Percentiles rank a stretch among this genome's conserved stretches.
Evolutionary conservation across 2,113 vertebrate genomes (phyloP).

Genomic region (Hyaena hyaena): DNA sequence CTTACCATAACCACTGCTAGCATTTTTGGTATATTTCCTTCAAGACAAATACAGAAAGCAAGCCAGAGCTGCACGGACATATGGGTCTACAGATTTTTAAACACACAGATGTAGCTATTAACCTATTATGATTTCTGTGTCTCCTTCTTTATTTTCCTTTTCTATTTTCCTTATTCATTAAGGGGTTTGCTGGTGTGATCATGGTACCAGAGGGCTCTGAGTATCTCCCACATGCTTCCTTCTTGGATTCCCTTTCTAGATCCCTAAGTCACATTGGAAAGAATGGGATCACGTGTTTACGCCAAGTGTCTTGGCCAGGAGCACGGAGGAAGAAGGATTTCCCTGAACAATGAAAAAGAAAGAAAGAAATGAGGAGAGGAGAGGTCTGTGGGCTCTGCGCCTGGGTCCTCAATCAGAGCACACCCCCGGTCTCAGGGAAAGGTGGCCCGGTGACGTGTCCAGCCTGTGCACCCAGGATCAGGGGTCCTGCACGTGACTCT

Average conservation of each 20-base stretch:
- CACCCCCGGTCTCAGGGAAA: no score
- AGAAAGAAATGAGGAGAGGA: neutral
- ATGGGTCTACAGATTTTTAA: neutral
- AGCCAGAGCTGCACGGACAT: neutral
- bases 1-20: no score
- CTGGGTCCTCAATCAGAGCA: neutral
- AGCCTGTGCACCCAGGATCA: fast-evolving
- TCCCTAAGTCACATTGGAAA: neutral
- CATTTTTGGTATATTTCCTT: neutral
- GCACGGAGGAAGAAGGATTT: neutral
- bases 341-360: neutral
- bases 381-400: no score
- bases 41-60: neutral
- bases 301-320: neutral
- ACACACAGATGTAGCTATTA: no score
- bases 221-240: fast-evolving
- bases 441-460: no score
- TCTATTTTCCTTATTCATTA: no score
- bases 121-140: no score
- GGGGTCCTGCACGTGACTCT: neutral
- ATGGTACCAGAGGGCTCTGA: neutral
- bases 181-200: no score
- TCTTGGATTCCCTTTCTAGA: neutral
- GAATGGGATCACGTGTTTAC: fast-evolving
- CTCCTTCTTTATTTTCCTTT: neutral